Conservation (phyloP, 1,140 invertebrate genomes). For the Cherax destructor region DNA sequence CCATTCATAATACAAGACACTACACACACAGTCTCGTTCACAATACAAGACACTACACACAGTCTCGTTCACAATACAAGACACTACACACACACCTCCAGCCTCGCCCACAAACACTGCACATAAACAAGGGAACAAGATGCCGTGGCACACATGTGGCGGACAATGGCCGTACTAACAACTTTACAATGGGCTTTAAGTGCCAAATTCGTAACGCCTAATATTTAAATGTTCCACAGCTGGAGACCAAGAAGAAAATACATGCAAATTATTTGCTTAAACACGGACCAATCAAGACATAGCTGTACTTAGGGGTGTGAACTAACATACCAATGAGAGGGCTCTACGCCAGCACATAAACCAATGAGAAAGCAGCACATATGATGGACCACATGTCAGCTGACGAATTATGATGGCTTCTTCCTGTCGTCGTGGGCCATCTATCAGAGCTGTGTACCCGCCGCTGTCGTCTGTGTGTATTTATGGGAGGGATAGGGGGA, state of each 20-base stretch:
- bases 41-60: too few species aligned
- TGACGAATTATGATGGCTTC: conserved; percentile 29
- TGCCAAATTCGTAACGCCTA: too few species aligned
- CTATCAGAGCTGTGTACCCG: neutral
- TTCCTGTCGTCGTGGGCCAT: neutral
- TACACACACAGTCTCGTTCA: too few species aligned
- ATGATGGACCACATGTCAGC: conserved; percentile 6
- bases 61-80: too few species aligned
- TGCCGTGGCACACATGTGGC: too few species aligned
- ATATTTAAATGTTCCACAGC: too few species aligned
- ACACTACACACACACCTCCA: too few species aligned
- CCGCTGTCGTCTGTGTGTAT: conserved; percentile 12
- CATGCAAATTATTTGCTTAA: neutral
- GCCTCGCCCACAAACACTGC: too few species aligned
- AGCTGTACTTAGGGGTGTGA: neutral
- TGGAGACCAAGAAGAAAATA: neutral
- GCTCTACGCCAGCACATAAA: conserved; percentile 13
- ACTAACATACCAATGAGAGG: conserved; percentile 15
- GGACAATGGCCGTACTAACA: too few species aligned
- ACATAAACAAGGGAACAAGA: too few species aligned
- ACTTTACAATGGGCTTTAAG: too few species aligned
- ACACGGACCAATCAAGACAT: neutral
- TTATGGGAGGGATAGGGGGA: neutral
- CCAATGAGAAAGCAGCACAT: conserved; percentile 16
- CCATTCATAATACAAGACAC: too few species aligned